These are phyloP conservation scores for Anabas testudineus DNA, from an alignment of 2,797 vertebrate genomes.

Conservation along the genomic window DNA sequence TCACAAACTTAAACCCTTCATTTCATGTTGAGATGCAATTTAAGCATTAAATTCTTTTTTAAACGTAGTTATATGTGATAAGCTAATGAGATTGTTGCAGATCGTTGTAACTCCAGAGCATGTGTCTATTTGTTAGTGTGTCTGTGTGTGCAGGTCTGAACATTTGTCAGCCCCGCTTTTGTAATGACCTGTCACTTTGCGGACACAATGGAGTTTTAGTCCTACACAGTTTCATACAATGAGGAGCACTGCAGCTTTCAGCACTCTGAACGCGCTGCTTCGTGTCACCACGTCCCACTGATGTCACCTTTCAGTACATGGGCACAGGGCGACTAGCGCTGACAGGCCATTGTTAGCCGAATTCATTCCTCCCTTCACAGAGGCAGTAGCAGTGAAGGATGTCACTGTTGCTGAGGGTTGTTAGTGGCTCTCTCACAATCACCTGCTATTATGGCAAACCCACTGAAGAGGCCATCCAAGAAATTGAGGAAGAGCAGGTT, in stretches of 20 bases:
- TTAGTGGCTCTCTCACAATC: conserved; percentile 66
- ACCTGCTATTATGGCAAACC: conserved; percentile 62
- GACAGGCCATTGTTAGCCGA: conserved; percentile 72
- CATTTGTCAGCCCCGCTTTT: conserved; percentile 25
- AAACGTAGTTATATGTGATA: neutral
- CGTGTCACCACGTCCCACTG: conserved; percentile 50
- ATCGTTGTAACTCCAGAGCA: neutral
- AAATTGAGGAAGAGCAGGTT: conserved; percentile 62
- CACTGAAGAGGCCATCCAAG: conserved; percentile 57
- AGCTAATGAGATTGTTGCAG: neutral
- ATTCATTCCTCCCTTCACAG: conserved; percentile 51
- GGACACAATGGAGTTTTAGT: conserved; percentile 42
- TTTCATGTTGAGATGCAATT: too few species aligned
- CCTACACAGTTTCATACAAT: conserved; percentile 8
- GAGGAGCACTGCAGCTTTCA: conserved; percentile 24
- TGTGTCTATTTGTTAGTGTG: neutral
- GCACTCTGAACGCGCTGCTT: conserved; percentile 23
- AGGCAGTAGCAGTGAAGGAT: conserved; percentile 62
- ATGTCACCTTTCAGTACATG: conserved; percentile 55
- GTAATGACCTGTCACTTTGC: conserved; percentile 45
- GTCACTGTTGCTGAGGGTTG: conserved; percentile 57
- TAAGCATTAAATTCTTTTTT: neutral
- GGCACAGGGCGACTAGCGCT: conserved; percentile 38
- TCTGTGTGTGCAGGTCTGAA: neutral
- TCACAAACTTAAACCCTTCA: too few species aligned